These are phyloP conservation scores for Passer montanus DNA, from an alignment of 2,113 vertebrate species.

Conservation along the genomic window DNA sequence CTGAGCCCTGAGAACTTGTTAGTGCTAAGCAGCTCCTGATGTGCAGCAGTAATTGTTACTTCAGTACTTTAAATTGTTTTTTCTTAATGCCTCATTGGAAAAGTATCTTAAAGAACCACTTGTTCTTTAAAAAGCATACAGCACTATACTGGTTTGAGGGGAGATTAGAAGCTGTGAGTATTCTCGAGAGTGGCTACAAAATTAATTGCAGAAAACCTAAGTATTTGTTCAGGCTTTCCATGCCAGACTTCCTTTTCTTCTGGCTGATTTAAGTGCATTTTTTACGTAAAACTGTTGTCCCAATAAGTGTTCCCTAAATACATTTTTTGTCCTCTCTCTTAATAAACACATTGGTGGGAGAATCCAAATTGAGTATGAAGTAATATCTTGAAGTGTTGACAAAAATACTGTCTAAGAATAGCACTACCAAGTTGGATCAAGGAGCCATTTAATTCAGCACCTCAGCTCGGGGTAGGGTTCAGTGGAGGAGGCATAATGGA, in stretches of 20 bases:
- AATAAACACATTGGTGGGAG: neutral
- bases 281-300: neutral
- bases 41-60: neutral
- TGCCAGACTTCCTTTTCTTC: neutral
- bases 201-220: constrained; percentile 8
- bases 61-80: neutral
- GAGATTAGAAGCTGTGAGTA: neutral
- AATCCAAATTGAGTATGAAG: neutral
- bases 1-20: neutral
- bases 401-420: neutral
- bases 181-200: neutral
- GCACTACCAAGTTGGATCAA: neutral
- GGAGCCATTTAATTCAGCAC: neutral
- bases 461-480: neutral
- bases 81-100: neutral
- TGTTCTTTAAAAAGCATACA: neutral
- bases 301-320: neutral
- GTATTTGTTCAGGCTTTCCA: constrained; percentile 7
- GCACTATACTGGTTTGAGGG: neutral
- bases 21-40: neutral
- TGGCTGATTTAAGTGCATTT: neutral
- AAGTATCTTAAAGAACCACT: neutral
- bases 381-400: neutral
- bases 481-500: neutral
- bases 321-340: neutral